phyloP scores from a whole-genome alignment of 2,113 vertebrate species.

The Benitochromis conjunctus region DNA sequence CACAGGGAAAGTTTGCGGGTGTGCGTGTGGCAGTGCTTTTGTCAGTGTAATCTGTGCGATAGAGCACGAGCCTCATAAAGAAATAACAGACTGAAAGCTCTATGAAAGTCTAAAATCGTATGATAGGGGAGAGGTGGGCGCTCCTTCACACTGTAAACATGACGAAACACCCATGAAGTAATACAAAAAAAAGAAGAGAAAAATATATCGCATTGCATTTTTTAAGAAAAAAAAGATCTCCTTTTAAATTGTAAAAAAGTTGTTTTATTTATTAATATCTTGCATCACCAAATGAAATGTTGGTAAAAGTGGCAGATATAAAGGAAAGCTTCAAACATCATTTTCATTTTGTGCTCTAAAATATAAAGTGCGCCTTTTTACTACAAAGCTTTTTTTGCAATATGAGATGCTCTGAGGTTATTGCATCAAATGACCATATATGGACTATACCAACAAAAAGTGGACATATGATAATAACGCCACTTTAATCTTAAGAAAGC shows the following conservation, averaged over 20 bases:
- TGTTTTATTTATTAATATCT: not conserved
- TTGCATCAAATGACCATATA: not conserved
- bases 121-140: not conserved
- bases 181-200: not conserved
- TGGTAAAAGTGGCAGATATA: not conserved
- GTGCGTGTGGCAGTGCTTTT: not conserved
- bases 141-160: not conserved
- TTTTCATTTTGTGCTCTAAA: not conserved
- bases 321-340: not conserved
- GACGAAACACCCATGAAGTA: not conserved
- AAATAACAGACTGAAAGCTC: not conserved
- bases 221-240: not conserved
- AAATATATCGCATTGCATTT: not conserved
- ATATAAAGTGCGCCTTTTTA: not conserved
- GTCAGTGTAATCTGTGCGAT: not conserved
- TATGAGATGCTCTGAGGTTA: too few species aligned
- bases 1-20: not conserved
- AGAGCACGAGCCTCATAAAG: not conserved
- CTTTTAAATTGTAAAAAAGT: not conserved
- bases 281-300: not conserved
- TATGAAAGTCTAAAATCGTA: not conserved
- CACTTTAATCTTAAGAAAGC: not conserved
- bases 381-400: too few species aligned
- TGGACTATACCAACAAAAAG: not conserved
- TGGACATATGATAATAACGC: not conserved